These are phyloP conservation scores for Plumapathes pennacea DNA, from an alignment of 92 coral and sea anemone genomes.

Conservation along the genomic window DNA sequence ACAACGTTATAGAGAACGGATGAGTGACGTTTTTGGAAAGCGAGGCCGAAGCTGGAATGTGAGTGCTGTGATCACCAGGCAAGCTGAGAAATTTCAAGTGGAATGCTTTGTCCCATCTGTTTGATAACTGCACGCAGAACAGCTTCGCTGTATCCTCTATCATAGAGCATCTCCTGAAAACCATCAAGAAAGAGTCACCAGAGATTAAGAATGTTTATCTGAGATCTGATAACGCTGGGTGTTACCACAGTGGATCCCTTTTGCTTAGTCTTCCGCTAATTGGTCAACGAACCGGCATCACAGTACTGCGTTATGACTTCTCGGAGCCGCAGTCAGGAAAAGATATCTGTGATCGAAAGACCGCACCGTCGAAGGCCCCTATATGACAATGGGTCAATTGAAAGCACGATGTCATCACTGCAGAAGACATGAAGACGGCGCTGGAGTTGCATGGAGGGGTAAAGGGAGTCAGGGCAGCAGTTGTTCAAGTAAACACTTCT, in stretches of 20 bases:
- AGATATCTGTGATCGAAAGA: conserved; percentile 20
- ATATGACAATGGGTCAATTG: conserved; percentile 12
- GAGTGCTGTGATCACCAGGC: conserved; percentile 26
- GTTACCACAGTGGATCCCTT: conserved; percentile 19
- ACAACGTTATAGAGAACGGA: conserved; percentile 22
- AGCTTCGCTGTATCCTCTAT: background rate
- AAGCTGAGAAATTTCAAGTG: conserved; percentile 25
- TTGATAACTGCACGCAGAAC: conserved; percentile 3
- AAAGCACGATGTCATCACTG: conserved; percentile 27
- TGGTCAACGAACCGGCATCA: conserved; percentile 15
- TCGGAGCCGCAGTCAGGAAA: conserved; percentile 37
- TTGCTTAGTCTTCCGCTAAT: conserved; percentile 11
- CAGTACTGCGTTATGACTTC: conserved; percentile 21
- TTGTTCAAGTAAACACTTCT: too few species aligned
- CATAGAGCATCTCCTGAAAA: background rate
- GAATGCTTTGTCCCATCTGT: conserved; percentile 5
- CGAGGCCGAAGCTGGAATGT: conserved; percentile 32
- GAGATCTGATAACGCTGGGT: conserved; percentile 2
- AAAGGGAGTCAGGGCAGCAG: conserved; percentile 35
- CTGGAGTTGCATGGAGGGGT: conserved; percentile 27
- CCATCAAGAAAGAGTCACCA: conserved; percentile 2
- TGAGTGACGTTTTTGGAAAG: conserved; percentile 25
- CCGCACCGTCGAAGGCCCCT: conserved; percentile 17
- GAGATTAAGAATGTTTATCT: background rate
- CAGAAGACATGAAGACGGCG: conserved; percentile 26